Evolutionary conservation across 2,888 invertebrate species (phyloP).

Genomic region (Sinotaia quadrata): DNA sequence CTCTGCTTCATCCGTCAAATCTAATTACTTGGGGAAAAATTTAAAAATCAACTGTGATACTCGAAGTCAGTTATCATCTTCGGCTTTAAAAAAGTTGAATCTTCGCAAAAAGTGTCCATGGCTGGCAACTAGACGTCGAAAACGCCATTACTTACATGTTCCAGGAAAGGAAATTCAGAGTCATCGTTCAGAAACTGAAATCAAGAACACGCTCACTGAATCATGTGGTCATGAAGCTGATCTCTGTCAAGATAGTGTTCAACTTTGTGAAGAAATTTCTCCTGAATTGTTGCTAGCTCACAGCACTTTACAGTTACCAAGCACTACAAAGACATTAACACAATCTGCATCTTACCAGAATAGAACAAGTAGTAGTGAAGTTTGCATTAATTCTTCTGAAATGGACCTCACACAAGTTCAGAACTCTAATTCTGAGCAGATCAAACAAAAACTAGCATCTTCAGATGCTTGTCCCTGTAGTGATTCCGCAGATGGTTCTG

Average conservation of each 20-base stretch:
- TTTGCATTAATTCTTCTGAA: too few relatives aligned
- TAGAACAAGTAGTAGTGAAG: slow-evolving; percentile 1
- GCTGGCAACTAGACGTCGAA: slow-evolving; percentile 29
- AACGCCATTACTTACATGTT: slow-evolving; percentile 10
- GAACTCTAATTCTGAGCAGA: not conserved
- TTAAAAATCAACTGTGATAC: slow-evolving; percentile 13
- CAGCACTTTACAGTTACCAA: too few relatives aligned
- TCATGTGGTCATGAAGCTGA: too few relatives aligned
- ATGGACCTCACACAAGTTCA: not conserved
- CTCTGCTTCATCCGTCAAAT: slow-evolving; percentile 10
- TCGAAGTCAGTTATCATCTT: not conserved
- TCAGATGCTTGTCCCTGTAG: not conserved
- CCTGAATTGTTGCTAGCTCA: too few relatives aligned
- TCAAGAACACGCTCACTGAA: too few relatives aligned
- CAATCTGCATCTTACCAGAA: too few relatives aligned
- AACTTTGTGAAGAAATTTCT: too few relatives aligned
- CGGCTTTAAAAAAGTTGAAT: slow-evolving; percentile 14
- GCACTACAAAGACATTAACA: too few relatives aligned
- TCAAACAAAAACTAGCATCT: not conserved
- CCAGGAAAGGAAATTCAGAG: not conserved
- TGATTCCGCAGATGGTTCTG: not conserved
- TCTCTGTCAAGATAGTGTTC: too few relatives aligned
- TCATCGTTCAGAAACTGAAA: slow-evolving; percentile 22
- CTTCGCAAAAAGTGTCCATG: slow-evolving; percentile 35
- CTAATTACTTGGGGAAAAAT: slow-evolving; percentile 10